A percentile compares a stretch with the other conserved stretches of the same genome.
phyloP scores from a whole-genome alignment of 2,113 vertebrate species.

The Halcyon senegalensis region DNA sequence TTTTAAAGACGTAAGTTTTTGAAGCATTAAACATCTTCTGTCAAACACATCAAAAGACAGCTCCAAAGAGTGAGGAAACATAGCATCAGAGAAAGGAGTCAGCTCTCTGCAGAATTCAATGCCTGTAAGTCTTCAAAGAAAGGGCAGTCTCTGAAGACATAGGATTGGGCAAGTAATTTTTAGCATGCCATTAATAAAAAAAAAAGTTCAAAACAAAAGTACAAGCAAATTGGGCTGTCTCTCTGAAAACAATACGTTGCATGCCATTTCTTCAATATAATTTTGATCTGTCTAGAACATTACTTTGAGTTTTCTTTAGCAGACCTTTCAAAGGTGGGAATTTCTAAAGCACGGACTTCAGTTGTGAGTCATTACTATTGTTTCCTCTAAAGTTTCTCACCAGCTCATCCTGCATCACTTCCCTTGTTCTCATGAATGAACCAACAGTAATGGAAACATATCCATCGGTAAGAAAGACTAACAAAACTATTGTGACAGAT shows the following conservation, averaged over 20 bases:
- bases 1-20: background rate
- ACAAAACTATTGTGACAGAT: background rate
- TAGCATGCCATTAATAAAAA: constrained; percentile 62
- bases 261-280: constrained; percentile 55
- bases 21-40: background rate
- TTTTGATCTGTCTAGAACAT: constrained; percentile 13
- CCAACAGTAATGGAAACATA: constrained; percentile 48
- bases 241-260: constrained; percentile 58
- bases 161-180: constrained; percentile 64
- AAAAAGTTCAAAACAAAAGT: constrained; percentile 53
- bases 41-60: background rate
- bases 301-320: constrained; percentile 53
- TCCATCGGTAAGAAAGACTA: background rate
- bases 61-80: background rate
- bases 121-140: constrained; percentile 37
- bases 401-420: constrained; percentile 71
- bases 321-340: constrained; percentile 74
- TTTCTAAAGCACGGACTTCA: constrained; percentile 28
- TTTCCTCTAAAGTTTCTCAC: constrained; percentile 77
- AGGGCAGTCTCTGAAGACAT: constrained; percentile 57
- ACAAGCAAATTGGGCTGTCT: constrained; percentile 19
- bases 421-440: constrained; percentile 77
- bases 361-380: constrained; percentile 78
- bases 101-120: background rate
- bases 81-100: background rate